Percentiles rank a stretch among this genome's conserved stretches.
Evolutionary conservation across 1,140 invertebrate species (phyloP).

Genomic region (Drosophila kanapiae): DNA sequence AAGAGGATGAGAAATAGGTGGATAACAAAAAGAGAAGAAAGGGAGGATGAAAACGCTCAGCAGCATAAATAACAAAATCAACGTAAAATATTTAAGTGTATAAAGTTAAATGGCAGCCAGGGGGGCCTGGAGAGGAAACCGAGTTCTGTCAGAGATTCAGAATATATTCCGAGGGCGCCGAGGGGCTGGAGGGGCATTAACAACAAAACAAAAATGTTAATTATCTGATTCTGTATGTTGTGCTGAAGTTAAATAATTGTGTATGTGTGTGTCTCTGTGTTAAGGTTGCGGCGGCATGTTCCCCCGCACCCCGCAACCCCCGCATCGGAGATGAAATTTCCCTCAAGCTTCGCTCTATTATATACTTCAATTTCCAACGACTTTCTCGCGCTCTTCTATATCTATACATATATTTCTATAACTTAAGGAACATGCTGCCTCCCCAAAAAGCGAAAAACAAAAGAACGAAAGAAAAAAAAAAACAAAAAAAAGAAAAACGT

Average conservation of each 20-base stretch:
- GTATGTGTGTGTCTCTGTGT: constrained; percentile 74
- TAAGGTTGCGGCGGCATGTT: constrained; percentile 74
- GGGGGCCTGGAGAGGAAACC: constrained; percentile 12
- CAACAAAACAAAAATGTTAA: constrained; percentile 60
- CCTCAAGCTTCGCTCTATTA: constrained; percentile 9
- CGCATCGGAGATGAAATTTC: constrained; percentile 32
- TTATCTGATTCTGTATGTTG: constrained; percentile 82
- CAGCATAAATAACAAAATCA: constrained; percentile 33
- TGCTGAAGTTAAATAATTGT: constrained; percentile 76
- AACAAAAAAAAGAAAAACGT: constrained; percentile 19
- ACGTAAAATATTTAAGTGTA: constrained; percentile 62
- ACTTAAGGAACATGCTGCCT: constrained; percentile 56
- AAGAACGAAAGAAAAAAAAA: background rate
- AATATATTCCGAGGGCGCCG: constrained; percentile 7
- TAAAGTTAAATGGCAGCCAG: constrained; percentile 49
- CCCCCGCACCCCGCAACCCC: constrained; percentile 38
- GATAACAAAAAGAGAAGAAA: constrained; percentile 10
- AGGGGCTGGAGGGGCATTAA: constrained; percentile 17
- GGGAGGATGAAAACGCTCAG: constrained; percentile 43
- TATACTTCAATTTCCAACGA: constrained; percentile 11
- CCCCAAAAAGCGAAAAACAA: constrained; percentile 19
- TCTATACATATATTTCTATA: constrained; percentile 7
- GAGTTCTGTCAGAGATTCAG: constrained; percentile 16
- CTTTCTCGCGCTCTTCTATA: constrained; percentile 2
- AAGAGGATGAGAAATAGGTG: constrained; percentile 23